Conservation (phyloP, 2,113 vertebrate species). For the Sinocyclocheilus anophthalmus region DNA sequence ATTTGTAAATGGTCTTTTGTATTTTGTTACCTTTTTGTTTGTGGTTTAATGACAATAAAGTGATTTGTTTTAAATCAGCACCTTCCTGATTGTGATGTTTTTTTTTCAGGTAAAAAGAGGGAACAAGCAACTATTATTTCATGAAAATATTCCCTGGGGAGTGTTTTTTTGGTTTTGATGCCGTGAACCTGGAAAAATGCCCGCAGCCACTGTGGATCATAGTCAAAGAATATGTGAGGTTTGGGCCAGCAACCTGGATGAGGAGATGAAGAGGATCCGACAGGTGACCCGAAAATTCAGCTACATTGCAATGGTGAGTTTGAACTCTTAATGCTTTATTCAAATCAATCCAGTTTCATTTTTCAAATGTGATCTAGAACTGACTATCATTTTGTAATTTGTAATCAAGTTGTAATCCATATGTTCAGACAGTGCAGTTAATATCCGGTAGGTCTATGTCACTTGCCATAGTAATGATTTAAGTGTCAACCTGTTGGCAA, state of each 20-base stretch:
- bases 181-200: conserved; percentile 91
- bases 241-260: conserved; percentile 98
- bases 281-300: conserved; percentile 98
- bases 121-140: conserved; percentile 48
- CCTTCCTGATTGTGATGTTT: not conserved
- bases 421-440: conserved; percentile 1
- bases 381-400: not conserved
- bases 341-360: not conserved
- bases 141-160: conserved; percentile 70
- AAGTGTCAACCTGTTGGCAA: not conserved
- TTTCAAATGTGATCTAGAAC: not conserved
- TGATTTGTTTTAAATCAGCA: not conserved
- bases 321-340: not conserved
- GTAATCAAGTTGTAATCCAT: not conserved
- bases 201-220: conserved; percentile 98
- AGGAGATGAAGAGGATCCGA: conserved; percentile 98
- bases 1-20: not conserved
- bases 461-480: not conserved
- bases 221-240: conserved; percentile 99
- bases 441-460: not conserved
- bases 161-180: conserved; percentile 78
- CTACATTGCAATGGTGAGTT: conserved; percentile 95
- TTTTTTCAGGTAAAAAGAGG: conserved; percentile 46
- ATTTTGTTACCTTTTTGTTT: not conserved
- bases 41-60: not conserved